Evolutionary conservation across 2,113 vertebrate genomes (phyloP).

Genomic region (Todiramphus saurophagus): DNA sequence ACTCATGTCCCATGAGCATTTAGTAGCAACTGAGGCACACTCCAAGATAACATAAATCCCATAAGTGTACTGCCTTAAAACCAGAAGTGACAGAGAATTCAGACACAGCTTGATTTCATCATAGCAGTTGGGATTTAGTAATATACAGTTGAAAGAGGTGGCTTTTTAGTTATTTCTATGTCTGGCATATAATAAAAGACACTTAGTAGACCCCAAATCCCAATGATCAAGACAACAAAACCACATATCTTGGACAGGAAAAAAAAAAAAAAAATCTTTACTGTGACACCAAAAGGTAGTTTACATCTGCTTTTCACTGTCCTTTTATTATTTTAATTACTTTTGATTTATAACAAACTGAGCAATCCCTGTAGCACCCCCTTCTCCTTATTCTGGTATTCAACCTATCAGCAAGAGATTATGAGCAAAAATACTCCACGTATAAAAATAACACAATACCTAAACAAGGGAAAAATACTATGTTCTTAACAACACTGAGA

Average conservation of each 20-base stretch:
- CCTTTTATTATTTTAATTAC: not conserved
- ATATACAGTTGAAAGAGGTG: not conserved
- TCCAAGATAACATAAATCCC: not conserved
- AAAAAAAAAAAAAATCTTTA: not conserved
- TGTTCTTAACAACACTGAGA: not conserved
- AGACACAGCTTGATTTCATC: not conserved
- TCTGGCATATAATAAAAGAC: not conserved
- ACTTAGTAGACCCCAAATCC: not conserved
- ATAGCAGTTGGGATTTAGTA: not conserved
- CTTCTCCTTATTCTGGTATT: not conserved
- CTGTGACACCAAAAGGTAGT: not conserved
- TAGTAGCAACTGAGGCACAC: not conserved
- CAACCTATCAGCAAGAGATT: not conserved
- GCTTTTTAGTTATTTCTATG: not conserved
- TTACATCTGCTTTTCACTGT: not conserved
- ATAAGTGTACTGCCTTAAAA: not conserved
- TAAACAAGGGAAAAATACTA: not conserved
- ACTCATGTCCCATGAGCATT: not conserved
- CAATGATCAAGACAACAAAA: not conserved
- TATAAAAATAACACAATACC: not conserved
- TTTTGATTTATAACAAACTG: not conserved
- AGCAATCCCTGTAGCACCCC: not conserved
- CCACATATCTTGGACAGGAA: not conserved
- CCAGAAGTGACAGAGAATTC: not conserved
- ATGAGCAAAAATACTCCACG: not conserved